These are phyloP conservation scores for Asarcornis scutulata DNA, from an alignment of 2,113 vertebrate species.

Conservation along the genomic window DNA sequence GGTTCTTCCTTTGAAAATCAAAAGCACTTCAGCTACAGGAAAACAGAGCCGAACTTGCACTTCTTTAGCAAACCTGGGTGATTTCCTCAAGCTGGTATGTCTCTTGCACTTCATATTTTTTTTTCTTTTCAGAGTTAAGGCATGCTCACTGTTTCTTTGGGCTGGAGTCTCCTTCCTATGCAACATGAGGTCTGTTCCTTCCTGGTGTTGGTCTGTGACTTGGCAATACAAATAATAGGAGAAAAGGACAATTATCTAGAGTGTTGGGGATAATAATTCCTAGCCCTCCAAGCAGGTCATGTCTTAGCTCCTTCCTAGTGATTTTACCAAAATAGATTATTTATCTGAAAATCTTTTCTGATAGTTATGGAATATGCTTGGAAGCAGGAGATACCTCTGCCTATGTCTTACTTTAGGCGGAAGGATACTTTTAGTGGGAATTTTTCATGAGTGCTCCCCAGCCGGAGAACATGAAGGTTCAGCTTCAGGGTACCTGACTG, in stretches of 20 bases:
- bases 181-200: rapidly evolving
- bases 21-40: not conserved
- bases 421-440: not conserved
- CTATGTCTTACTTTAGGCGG: not conserved
- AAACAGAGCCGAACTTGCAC: not conserved
- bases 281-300: not conserved
- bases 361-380: not conserved
- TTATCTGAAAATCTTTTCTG: not conserved
- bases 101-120: not conserved
- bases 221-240: not conserved
- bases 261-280: not conserved
- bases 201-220: not conserved
- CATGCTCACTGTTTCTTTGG: not conserved
- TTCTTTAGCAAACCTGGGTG: not conserved
- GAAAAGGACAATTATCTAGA: not conserved
- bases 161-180: not conserved
- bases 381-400: not conserved
- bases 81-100: not conserved
- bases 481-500: not conserved
- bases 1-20: not conserved
- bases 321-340: not conserved
- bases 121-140: not conserved
- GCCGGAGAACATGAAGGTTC: not conserved
- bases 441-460: not conserved
- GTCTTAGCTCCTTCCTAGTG: not conserved